phyloP scores from a whole-genome alignment of 1,140 invertebrate species.

The Ceratosolen fusciceps region DNA sequence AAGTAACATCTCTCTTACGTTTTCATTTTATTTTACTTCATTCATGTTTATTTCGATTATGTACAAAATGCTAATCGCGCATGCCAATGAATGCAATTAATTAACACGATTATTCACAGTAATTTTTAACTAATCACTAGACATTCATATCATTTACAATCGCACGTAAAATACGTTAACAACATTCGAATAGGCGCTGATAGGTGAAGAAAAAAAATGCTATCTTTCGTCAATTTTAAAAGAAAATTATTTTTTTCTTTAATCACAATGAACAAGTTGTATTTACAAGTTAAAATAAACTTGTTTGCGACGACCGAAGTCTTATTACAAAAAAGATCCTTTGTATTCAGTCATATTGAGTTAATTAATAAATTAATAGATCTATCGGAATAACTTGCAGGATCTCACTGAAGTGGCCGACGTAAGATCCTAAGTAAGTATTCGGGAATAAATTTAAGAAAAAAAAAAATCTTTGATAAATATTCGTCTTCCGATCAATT shows the following conservation, averaged over 20 bases:
- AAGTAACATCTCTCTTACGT: not conserved
- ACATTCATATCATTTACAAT: slow-evolving; percentile 33
- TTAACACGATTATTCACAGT: slow-evolving; percentile 16
- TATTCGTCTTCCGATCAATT: slow-evolving; percentile 26
- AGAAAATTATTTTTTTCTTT: not conserved
- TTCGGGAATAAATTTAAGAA: not conserved
- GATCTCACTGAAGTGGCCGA: not conserved
- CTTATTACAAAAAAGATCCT: slow-evolving; percentile 10
- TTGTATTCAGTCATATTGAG: slow-evolving; percentile 29
- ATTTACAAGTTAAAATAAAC: slow-evolving; percentile 13
- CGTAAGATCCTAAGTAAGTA: not conserved
- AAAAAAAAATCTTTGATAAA: slow-evolving; percentile 17
- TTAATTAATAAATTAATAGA: slow-evolving; percentile 36
- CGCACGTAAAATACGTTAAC: slow-evolving; percentile 28
- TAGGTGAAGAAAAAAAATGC: not conserved
- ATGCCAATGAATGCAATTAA: slow-evolving; percentile 26
- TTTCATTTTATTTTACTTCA: slow-evolving; percentile 34
- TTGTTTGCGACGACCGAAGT: slow-evolving; percentile 3
- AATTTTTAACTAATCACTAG: slow-evolving; percentile 39
- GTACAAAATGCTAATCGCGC: slow-evolving; percentile 34
- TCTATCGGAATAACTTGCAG: slow-evolving; percentile 7
- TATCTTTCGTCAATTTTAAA: slow-evolving; percentile 6
- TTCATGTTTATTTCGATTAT: slow-evolving; percentile 38
- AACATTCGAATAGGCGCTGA: slow-evolving; percentile 13
- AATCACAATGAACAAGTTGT: slow-evolving; percentile 26